Evolutionary conservation across 2,888 invertebrate species (phyloP), one percentile per base, ranked within the genome.

Genomic region (Diarsia mendica): DNA sequence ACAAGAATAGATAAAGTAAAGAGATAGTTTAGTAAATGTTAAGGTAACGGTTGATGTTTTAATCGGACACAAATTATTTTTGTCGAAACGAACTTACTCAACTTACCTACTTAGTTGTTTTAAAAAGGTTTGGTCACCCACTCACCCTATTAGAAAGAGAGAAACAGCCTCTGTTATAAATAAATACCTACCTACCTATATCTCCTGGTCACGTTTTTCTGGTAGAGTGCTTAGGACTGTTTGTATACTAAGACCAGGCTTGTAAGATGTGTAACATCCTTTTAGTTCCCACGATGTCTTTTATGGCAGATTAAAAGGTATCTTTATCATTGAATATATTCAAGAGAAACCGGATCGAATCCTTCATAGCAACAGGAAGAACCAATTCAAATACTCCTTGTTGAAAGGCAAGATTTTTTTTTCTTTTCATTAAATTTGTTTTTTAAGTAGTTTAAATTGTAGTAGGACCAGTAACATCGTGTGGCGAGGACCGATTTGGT

Each of bases 401-500:
- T n/a, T 33, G n/a, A 28, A 70, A 44, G 1, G 6, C 15, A n/a
- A 28, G 20, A 28, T 15, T 51, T 23, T 33, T 55, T 23, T 72
- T 33, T 55, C 46, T 23, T 72, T 48, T 46, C 10, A 55, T 13
- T 9, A 18, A 11, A 28, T 13, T 28, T 58, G 15, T 28, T 8
- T 28, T 55, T n/a, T 48, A 18, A 11, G 8, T 39, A 39, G 39
- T 33, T 18, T 33, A 18, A 18, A 33, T 18, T 69, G 33, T 48
- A 33, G 33, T 51, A 46, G 5, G 5, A 53, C 66, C 23, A 51
- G 15, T 48, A n/a, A 58, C n/a, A 68, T 68, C 13, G 48, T 18
- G n/a, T 48, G 79, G 28, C 10, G 39, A 66, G 28, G 11, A 15
- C 3, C 11, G 18, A 44, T 75, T 58, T 70, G 44, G 55, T 78